Evolutionary conservation across 2,888 invertebrate genomes (phyloP).

Genomic region (Cerastoderma edule): DNA sequence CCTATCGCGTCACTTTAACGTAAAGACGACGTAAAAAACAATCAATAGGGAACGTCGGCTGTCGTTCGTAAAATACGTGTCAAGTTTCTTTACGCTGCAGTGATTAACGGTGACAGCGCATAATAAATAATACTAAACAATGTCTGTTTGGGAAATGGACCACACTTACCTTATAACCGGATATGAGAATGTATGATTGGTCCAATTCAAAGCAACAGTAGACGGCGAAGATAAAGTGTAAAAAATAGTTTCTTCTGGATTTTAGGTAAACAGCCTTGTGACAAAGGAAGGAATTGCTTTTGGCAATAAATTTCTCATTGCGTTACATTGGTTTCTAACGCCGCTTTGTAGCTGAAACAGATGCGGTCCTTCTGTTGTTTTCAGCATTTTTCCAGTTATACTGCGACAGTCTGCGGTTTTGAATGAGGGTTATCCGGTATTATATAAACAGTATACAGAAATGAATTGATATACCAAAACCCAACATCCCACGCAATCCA

Average conservation of each 20-base stretch:
- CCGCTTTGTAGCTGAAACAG: background rate
- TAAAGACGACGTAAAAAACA: constrained; percentile 6
- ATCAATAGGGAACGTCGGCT: background rate
- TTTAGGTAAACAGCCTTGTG: background rate
- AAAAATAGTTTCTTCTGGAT: background rate
- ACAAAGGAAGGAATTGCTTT: constrained; percentile 8
- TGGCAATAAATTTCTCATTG: background rate
- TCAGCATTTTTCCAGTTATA: background rate
- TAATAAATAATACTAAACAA: constrained; percentile 15
- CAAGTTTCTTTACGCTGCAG: constrained; percentile 2
- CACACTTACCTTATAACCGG: background rate
- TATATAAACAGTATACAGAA: background rate
- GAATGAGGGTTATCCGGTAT: too few relatives aligned
- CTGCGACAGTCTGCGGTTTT: too few relatives aligned
- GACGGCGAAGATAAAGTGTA: background rate
- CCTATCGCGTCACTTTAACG: constrained; percentile 9
- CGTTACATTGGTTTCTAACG: background rate
- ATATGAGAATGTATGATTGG: background rate
- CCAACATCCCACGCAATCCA: background rate
- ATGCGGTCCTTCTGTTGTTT: constrained; percentile 2
- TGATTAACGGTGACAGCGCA: constrained; percentile 20
- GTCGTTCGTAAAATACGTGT: constrained; percentile 1
- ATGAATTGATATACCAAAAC: background rate
- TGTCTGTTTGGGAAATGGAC: background rate
- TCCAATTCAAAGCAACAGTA: background rate